These are phyloP conservation scores for Macquaria ambigua DNA, from an alignment of 2,113 vertebrate genomes.

Conservation along the genomic window DNA sequence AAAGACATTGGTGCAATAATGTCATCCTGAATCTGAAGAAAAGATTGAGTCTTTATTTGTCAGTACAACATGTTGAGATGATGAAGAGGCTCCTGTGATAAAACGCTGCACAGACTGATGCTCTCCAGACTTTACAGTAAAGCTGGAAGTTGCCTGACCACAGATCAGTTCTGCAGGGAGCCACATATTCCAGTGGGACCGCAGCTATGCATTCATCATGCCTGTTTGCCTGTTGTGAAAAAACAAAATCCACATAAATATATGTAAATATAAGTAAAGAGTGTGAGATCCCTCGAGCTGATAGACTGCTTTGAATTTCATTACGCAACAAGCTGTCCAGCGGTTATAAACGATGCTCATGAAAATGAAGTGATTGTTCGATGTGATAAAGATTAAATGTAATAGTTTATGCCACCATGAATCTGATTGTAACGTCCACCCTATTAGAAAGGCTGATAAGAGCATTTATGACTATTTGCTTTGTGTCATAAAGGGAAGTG, in stretches of 20 bases:
- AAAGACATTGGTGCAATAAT: not conserved
- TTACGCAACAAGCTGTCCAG: constrained; percentile 85
- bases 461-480: constrained; percentile 81
- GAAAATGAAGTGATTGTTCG: constrained; percentile 88
- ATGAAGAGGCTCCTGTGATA: constrained; percentile 30
- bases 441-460: constrained; percentile 77
- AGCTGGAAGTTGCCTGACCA: constrained; percentile 54
- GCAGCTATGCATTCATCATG: constrained; percentile 74
- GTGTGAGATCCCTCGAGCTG: constrained; percentile 62
- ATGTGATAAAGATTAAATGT: constrained; percentile 88
- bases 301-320: constrained; percentile 89
- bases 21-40: not conserved
- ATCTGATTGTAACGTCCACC: constrained; percentile 90
- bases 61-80: constrained; percentile 5
- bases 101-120: not conserved
- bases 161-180: constrained; percentile 56
- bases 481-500: constrained; percentile 74
- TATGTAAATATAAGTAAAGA: constrained; percentile 82
- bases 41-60: not conserved
- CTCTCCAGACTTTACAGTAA: constrained; percentile 39
- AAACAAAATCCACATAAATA: constrained; percentile 78
- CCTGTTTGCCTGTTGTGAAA: constrained; percentile 80
- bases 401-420: constrained; percentile 95
- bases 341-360: constrained; percentile 89
- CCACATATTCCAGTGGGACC: constrained; percentile 56